Base-by-base conservation (phyloP, 92 coral and sea anemone species). In the Nematostella vectensis region DNA sequence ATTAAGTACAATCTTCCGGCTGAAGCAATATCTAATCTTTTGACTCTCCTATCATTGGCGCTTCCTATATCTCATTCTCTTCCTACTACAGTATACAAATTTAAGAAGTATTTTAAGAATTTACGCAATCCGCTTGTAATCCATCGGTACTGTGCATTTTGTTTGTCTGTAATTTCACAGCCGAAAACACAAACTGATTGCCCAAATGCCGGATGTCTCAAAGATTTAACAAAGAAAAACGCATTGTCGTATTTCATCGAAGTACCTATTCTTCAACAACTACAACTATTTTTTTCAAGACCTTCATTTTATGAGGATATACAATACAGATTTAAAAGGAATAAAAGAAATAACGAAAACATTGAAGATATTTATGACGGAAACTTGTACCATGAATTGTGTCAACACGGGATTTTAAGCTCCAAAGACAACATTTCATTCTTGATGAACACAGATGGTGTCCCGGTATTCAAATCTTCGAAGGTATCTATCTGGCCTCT, bases 401-500 rank as follows among this genome's bases (percentile, higher is more conserved):
- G 13, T 1, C 65, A 26, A 11, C 51, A 77, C 47, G 81, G 77
- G 0, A 10, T 83, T 47, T 43, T 67, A 29, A 29, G 28, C 19
- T 62, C 49, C 11, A 37, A 20, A 48, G 63, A 82, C 49, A 72
- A 76, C 48, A 65, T 82, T 49, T 83, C 82, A 0, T 69, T 69
- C 37, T 22, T 68, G 1, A 27, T 57, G 62, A 78, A 83, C 29
- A 72, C 86, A 10, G 86, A 83, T 62, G 78, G 86, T 18, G 75
- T 83, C 18, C 82, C 94, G 1, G 82, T 78, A 8, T 83, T 83
- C 28, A 78, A 78, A 58, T 83, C 94, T 16, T 83, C 86, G 8
- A 83, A 79, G 23, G 64, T 78, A 11, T 72, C 78, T 16, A 78
- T 83, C 42, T 83, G 86, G 82, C 94, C 94, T 0, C 25, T 78